Evolutionary conservation across 2,113 vertebrate species (phyloP).

Genomic region (Acanthisitta chloris): DNA sequence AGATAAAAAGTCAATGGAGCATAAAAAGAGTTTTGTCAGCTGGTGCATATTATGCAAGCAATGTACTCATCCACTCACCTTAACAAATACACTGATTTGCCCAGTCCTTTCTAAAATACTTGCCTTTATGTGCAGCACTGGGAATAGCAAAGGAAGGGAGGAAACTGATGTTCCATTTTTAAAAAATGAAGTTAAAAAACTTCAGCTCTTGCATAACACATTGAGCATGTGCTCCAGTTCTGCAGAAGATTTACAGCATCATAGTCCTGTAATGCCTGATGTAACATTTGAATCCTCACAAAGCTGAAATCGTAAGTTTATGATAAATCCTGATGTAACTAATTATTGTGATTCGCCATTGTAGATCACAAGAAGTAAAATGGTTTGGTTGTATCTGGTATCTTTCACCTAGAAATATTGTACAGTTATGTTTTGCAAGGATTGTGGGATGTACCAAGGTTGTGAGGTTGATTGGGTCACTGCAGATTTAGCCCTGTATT

Average conservation of each 20-base stretch:
- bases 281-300: not conserved
- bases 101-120: not conserved
- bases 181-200: no score
- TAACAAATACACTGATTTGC: not conserved
- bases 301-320: not conserved
- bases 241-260: not conserved
- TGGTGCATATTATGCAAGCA: not conserved
- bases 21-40: not conserved
- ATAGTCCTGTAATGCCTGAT: not conserved
- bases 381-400: not conserved
- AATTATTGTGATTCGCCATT: not conserved
- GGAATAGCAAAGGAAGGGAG: not conserved
- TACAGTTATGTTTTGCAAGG: not conserved
- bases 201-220: not conserved
- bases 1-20: not conserved
- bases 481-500: not conserved
- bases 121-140: not conserved
- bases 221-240: not conserved
- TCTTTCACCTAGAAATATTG: not conserved
- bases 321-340: not conserved
- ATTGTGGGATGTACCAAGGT: not conserved
- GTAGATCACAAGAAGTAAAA: not conserved
- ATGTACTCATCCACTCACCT: not conserved
- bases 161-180: not conserved
- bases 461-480: not conserved